Evolutionary conservation across 1,140 invertebrate genomes (phyloP).

Genomic region (Cylas formicarius): DNA sequence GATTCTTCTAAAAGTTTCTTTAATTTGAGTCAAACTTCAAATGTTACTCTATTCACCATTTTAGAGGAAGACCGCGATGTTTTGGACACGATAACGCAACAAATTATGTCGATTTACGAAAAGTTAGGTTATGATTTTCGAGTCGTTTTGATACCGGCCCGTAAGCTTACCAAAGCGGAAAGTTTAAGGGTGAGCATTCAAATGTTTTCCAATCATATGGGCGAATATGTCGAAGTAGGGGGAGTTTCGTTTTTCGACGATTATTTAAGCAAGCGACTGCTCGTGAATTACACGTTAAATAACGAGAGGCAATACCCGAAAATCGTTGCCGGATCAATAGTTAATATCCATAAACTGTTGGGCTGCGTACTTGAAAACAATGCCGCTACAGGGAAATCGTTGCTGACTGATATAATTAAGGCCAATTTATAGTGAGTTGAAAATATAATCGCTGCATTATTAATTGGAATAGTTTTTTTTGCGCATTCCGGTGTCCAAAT

Average conservation of each 20-base stretch:
- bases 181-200: slow-evolving; percentile 55
- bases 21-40: slow-evolving; percentile 53
- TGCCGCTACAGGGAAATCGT: slow-evolving; percentile 17
- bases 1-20: slow-evolving; percentile 47
- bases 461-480: no score
- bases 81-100: slow-evolving; percentile 42
- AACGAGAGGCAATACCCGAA: slow-evolving; percentile 48
- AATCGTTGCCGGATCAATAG: slow-evolving; percentile 53
- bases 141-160: slow-evolving; percentile 48
- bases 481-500: no score
- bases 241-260: slow-evolving; percentile 54
- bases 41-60: slow-evolving; percentile 50
- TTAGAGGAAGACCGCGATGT: slow-evolving; percentile 41
- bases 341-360: slow-evolving; percentile 57
- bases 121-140: slow-evolving; percentile 54
- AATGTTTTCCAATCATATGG: slow-evolving; percentile 54
- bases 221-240: slow-evolving; percentile 58
- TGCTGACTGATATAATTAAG: slow-evolving; percentile 25
- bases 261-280: slow-evolving; percentile 61
- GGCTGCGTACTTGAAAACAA: slow-evolving; percentile 59
- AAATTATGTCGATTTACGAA: slow-evolving; percentile 48
- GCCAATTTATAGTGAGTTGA: slow-evolving; percentile 20
- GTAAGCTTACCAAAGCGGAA: slow-evolving; percentile 51
- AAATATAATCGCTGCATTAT: no score
- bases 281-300: slow-evolving; percentile 50